phyloP scores from a whole-genome alignment of 1,140 invertebrate genomes.

The Schlechtendalia chinensis region DNA sequence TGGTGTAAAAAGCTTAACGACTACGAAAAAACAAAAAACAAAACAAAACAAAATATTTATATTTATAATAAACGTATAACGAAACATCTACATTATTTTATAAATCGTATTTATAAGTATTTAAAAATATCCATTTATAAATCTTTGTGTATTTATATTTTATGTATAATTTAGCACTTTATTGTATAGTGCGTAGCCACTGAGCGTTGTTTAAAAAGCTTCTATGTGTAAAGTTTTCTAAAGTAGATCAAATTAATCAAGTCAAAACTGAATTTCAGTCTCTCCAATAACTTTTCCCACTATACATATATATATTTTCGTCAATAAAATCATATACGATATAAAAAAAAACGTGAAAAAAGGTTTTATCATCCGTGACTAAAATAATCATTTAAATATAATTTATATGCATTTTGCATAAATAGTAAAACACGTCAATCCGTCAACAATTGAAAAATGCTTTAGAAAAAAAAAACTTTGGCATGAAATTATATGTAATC shows the following conservation, averaged over 20 bases:
- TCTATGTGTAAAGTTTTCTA: slow-evolving; percentile 31
- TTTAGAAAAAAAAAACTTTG: slow-evolving; percentile 23
- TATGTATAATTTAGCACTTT: slow-evolving; percentile 41
- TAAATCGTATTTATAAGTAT: slow-evolving; percentile 42
- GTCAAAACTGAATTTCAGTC: slow-evolving; percentile 34
- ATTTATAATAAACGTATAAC: slow-evolving; percentile 37
- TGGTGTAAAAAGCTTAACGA: slow-evolving; percentile 46
- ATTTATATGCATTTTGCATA: slow-evolving; percentile 14
- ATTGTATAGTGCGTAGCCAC: slow-evolving; percentile 33
- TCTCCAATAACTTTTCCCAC: slow-evolving; percentile 18
- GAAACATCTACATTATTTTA: slow-evolving; percentile 35
- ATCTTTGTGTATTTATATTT: slow-evolving; percentile 46
- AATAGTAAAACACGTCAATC: neutral
- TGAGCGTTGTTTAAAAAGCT: slow-evolving; percentile 44
- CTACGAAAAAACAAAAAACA: slow-evolving; percentile 12
- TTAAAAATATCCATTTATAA: slow-evolving; percentile 42
- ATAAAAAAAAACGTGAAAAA: slow-evolving; percentile 26
- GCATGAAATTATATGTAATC: slow-evolving; percentile 17
- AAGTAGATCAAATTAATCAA: slow-evolving; percentile 10
- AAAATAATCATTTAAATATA: slow-evolving; percentile 18
- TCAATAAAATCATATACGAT: neutral
- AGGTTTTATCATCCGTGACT: slow-evolving; percentile 1
- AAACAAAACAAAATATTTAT: neutral
- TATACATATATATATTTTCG: neutral
- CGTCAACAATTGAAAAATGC: slow-evolving; percentile 10